Evolutionary conservation across 2,113 vertebrate species (phyloP), one percentile per base, ranked within the genome.

Genomic region (Ictidomys tridecemlineatus): DNA sequence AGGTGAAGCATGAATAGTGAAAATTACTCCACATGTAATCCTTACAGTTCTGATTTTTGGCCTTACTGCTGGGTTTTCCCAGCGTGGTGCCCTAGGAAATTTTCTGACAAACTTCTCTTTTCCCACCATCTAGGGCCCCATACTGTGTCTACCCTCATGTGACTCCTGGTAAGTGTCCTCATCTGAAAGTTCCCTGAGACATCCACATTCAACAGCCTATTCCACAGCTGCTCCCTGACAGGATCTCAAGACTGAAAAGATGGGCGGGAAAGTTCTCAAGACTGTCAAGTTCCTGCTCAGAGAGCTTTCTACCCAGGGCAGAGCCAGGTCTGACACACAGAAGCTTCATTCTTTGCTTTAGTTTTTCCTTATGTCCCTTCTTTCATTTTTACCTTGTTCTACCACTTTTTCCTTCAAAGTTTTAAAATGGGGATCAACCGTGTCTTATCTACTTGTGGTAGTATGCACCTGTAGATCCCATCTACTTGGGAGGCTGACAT

Each of bases 311-410:
- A 12, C 5, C 20, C 13, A 4, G 0, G 32, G 8, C 18, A 5
- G 37, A 72, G 12, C 5, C 20, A 9, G 45, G n/a, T 0, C 2
- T 0, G 26, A 17, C 0, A 8, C 4, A 32, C 8, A 0, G 1
- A n/a, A 42, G 4, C 42, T 12, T 34, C 18, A 1, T 0, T 17
- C 32, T 16, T 6, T 9, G 65, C 45, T 67, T 11, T 7, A 1
- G 20, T 13, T 28, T 39, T 30, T 22, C 58, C 30, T 72, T 79
- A 39, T 4, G 2, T 28, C 26, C 61, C 61, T 63, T 63, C 61
- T 86, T 34, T 58, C 11, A 10, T 26, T 85, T 65, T 18, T 26
- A n/a, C 22, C 72, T 70, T 65, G 39, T 70, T 84, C 69, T 37
- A 8, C 24, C n/a, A 32, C 17, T 34, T 48, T 20, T 30, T 37